Conservation (phyloP, 2,113 vertebrate genomes). For the Microtus montanus region DNA sequence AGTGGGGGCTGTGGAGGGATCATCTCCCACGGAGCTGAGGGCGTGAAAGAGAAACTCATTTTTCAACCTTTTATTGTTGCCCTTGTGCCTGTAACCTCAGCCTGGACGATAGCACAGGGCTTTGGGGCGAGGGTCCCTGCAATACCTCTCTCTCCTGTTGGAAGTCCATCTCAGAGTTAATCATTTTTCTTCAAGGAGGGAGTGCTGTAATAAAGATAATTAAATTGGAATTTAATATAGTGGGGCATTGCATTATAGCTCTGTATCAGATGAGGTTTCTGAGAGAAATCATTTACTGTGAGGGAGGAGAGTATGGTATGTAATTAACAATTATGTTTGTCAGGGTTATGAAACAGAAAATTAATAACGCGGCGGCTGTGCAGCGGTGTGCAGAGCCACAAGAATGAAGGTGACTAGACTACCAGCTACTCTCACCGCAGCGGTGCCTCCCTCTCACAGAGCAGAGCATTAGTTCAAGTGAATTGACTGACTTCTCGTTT, state of each 20-base stretch:
- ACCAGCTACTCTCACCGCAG: neutral
- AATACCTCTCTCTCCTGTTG: conserved; percentile 66
- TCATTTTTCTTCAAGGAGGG: conserved; percentile 78
- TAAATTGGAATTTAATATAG: conserved; percentile 82
- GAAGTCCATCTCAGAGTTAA: conserved; percentile 76
- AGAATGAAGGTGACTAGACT: conserved; percentile 42
- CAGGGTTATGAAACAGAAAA: conserved; percentile 80
- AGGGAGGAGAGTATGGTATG: conserved; percentile 55
- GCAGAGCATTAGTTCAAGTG: neutral
- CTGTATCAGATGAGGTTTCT: conserved; percentile 72
- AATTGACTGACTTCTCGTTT: neutral
- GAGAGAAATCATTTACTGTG: conserved; percentile 73
- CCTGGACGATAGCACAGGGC: neutral
- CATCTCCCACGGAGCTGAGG: neutral
- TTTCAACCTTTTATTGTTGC: conserved; percentile 63
- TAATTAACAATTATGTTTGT: conserved; percentile 79
- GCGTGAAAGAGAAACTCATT: conserved; percentile 44
- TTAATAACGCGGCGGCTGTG: conserved; percentile 66
- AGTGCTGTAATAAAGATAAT: conserved; percentile 81
- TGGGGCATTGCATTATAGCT: conserved; percentile 59
- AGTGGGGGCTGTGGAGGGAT: neutral
- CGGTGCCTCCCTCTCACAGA: neutral
- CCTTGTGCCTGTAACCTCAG: neutral
- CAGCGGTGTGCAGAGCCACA: conserved; percentile 64
- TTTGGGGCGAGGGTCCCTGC: conserved; percentile 40